Evolutionary conservation across 1,140 invertebrate species (phyloP), one percentile per base, ranked within the genome.

Genomic region (Metaphire vulgaris): DNA sequence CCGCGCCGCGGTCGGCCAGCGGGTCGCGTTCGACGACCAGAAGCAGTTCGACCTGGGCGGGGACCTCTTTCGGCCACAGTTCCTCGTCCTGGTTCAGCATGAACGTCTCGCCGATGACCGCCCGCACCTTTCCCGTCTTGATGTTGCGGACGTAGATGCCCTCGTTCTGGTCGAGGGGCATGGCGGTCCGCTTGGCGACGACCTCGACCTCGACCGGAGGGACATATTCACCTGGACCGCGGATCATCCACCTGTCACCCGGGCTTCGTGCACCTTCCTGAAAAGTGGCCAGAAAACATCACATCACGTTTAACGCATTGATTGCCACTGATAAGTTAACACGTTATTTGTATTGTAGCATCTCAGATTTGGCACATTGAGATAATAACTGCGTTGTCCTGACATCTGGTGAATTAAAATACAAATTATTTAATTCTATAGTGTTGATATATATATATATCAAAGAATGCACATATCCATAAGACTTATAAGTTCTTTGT

Each of bases 1-100:
- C 76, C 33, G 80, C 79, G 41, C 81, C 79, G 31, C 87, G 75
- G 78, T 88, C 87, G 76, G 86, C 86, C 64, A 88, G 69, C 26
- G 87, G 85, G 75, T 88, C 88, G 67, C 81, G 81, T 14, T 81
- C 82, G 28, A 78, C 65, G 6, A 77, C 73, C 2, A 88, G 74
- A 0, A 88, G 82, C n/a, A 80, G 77, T 78, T 87, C 85, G 2
- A 89, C 86, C 16, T 81, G 82, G 30, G 82, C 56, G 2, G 87
- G 85, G 26, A 89, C 79, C 33, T 86, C 82, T 76, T 89, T 89
- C 1, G 82, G 79, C 88, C 88, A 89, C 1, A 89, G 78, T 80
- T 89, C 88, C 80, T 89, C 88, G 83, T 89, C 87, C 78, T 88
- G 86, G 41, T 82, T 88, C 16, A 89, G 77, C 87, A 89, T 89